Evolutionary conservation across 2,113 vertebrate genomes (phyloP).

Genomic region (Rhineura floridana): DNA sequence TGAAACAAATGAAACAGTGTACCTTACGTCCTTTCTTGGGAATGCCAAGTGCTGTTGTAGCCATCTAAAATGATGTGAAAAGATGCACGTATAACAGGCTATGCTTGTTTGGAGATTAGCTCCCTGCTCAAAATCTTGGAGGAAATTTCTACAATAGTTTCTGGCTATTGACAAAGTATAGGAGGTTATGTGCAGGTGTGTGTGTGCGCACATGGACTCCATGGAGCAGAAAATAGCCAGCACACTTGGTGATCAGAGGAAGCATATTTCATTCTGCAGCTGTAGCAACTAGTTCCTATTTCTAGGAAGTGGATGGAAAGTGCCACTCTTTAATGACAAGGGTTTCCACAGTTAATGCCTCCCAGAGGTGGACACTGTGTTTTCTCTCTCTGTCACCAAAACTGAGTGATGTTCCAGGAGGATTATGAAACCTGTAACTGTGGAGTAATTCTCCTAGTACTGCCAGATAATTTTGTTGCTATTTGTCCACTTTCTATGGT

Average conservation of each 20-base stretch:
- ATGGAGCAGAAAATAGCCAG: slow-evolving; percentile 57
- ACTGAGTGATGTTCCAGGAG: not conserved
- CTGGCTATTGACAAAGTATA: not conserved
- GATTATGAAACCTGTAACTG: not conserved
- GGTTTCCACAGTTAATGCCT: slow-evolving; percentile 57
- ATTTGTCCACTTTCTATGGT: not conserved
- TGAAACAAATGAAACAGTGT: not conserved
- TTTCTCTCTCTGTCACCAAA: not conserved
- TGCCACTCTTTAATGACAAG: not conserved
- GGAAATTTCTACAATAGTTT: slow-evolving; percentile 6
- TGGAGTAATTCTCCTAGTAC: too few species aligned
- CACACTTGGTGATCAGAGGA: slow-evolving; percentile 46
- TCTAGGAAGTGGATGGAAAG: not conserved
- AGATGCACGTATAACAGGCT: not conserved
- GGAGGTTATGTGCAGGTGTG: not conserved
- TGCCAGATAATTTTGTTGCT: not conserved
- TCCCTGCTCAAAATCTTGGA: not conserved
- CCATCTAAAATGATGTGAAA: not conserved
- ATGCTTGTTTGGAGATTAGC: not conserved
- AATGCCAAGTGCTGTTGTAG: not conserved
- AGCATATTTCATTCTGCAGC: slow-evolving; percentile 51
- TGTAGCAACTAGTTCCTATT: slow-evolving; percentile 1
- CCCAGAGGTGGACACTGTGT: not conserved
- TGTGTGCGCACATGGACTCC: not conserved
- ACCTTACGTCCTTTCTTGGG: not conserved